A percentile compares a stretch with the other conserved stretches of the same genome.
Evolutionary conservation across 2,888 invertebrate genomes (phyloP).

Genomic region (Marronus borbonicus): DNA sequence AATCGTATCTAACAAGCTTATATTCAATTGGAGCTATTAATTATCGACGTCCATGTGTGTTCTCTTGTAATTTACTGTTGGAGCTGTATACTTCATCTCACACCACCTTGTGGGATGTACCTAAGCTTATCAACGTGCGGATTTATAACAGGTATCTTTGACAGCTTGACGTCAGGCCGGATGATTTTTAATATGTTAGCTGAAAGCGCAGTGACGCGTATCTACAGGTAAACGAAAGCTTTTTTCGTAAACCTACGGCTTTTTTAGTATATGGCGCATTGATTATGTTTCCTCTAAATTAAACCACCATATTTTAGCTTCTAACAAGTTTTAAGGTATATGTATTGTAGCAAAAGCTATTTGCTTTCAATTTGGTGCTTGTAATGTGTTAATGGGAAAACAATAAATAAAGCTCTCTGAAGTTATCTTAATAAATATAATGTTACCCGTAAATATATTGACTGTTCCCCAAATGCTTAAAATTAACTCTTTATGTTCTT

Average conservation of each 20-base stretch:
- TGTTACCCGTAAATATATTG: too few species aligned
- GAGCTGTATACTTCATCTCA: not conserved
- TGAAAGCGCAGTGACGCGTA: slow-evolving; percentile 22
- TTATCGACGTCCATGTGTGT: slow-evolving; percentile 15
- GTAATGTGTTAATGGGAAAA: too few species aligned
- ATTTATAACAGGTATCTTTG: slow-evolving; percentile 15
- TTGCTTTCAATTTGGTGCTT: not conserved
- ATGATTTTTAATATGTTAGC: slow-evolving; percentile 16
- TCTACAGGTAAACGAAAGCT: not conserved
- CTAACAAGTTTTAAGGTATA: not conserved
- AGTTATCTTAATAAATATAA: too few species aligned
- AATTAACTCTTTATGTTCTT: too few species aligned
- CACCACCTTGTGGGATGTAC: not conserved
- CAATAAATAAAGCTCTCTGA: too few species aligned
- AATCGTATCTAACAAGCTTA: slow-evolving; percentile 5
- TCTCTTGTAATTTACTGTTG: not conserved
- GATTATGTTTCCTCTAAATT: not conserved
- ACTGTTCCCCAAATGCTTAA: too few species aligned
- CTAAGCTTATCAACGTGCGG: not conserved
- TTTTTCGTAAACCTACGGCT: not conserved
- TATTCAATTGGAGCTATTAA: slow-evolving; percentile 31
- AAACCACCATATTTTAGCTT: too few species aligned
- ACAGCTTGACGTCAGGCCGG: slow-evolving; percentile 9
- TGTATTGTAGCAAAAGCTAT: not conserved
- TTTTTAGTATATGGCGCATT: not conserved